A percentile compares a stretch with the other conserved stretches of the same genome.
These are phyloP conservation scores for Clarias batrachus DNA, from an alignment of 2,113 vertebrate species.

Conservation along the genomic window DNA sequence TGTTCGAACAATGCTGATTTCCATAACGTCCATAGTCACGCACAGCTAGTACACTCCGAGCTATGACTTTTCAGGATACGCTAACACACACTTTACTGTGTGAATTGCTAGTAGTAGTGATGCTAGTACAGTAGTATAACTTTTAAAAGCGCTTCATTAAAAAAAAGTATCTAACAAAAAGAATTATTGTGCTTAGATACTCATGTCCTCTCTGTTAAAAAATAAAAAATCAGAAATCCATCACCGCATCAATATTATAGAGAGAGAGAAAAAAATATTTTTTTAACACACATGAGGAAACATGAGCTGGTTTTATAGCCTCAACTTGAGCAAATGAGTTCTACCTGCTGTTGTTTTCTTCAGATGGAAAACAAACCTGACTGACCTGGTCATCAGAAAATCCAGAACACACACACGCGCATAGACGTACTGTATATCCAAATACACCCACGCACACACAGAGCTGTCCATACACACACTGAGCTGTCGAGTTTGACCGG, in stretches of 20 bases:
- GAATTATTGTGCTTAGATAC: not conserved
- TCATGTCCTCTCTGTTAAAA: not conserved
- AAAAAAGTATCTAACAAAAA: not conserved
- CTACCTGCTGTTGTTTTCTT: constrained; percentile 45
- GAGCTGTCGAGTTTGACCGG: not conserved
- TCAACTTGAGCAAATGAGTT: not conserved
- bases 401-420: not conserved
- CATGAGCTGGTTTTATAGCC: not conserved
- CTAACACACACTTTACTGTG: not conserved
- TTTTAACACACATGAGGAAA: not conserved
- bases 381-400: constrained; percentile 24
- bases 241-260: not conserved
- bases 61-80: not conserved
- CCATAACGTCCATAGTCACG: not conserved
- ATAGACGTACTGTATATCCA: not conserved
- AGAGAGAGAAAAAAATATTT: no score
- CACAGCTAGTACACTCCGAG: not conserved
- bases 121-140: not conserved
- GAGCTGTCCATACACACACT: not conserved
- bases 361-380: constrained; percentile 18
- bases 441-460: not conserved
- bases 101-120: not conserved
- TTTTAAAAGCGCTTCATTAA: not conserved
- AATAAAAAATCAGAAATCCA: not conserved
- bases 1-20: not conserved